Evolutionary conservation across 2,113 vertebrate species (phyloP).

Genomic region (Pardalotus punctatus): DNA sequence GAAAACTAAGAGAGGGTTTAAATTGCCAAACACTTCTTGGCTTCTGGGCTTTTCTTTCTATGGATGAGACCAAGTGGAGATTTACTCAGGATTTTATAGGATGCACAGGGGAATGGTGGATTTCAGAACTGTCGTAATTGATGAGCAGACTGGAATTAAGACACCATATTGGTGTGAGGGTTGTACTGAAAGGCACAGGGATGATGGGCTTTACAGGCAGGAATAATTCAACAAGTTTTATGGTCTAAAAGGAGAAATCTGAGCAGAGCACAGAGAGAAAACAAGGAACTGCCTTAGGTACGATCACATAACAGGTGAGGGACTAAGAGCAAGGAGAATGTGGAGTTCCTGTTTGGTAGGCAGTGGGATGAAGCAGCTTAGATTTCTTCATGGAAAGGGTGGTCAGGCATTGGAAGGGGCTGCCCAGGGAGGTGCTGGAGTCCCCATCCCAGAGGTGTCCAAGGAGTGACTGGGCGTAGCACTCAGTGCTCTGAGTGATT

Average conservation of each 20-base stretch:
- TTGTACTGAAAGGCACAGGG: background rate
- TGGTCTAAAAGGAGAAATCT: background rate
- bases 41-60: background rate
- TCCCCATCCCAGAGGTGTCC: background rate
- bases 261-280: background rate
- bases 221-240: rapidly evolving
- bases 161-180: rapidly evolving
- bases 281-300: background rate
- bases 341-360: rapidly evolving
- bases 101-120: rapidly evolving
- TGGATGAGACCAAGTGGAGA: background rate
- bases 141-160: background rate
- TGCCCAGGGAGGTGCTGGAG: background rate
- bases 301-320: rapidly evolving
- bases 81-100: rapidly evolving
- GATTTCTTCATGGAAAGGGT: background rate
- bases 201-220: background rate
- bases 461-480: rapidly evolving
- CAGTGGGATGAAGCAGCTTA: rapidly evolving
- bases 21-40: background rate
- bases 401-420: rapidly evolving
- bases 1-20: background rate
- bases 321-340: rapidly evolving
- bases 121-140: rapidly evolving
- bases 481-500: background rate